Base-by-base conservation (phyloP, 2,888 invertebrate species). In the Apamea crenata region DNA sequence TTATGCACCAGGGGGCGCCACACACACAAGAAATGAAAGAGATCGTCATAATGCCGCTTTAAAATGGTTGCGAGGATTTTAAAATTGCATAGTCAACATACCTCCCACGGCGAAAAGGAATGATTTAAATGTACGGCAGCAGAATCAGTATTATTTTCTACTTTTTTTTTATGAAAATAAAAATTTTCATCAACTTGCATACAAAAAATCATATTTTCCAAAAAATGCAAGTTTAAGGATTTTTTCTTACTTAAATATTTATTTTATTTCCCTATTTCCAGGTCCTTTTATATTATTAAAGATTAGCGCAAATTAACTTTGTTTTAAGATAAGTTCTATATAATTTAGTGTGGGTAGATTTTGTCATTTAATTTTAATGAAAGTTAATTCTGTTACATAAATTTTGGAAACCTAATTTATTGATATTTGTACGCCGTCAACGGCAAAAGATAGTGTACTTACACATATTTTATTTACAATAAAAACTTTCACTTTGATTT, bases 1-100 rank as follows among this genome's bases (percentile, higher is more conserved):
- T 90, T 87, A 89, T 80, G 65, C 85, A 82, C 83, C 61, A 82
- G 81, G 84, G 87, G 87, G 84, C 83, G 83, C 77, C 82, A 80
- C 73, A 76, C 66, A 85, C 79, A 83, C 74, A 84, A 65, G 81
- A 79, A 83, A 89, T 85, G 84, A 87, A 82, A 86, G 74, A 81
- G 77, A 88, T 82, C 73, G 84, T 81, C 85, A 84, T 89, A 90
- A 90, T 88, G 87, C 85, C 86, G 86, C 78, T 87, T 87, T 86
- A 82, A 90, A 90, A 89, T 87, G 88, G 84, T 77, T 73, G 71
- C 53, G 61, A 74, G 85, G 85, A 82, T 82, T 89, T 83, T 74
- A 77, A 80, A 83, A 88, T 72, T 72, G 74, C 71, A 75, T 70
- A 53, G 61, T 77, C 40, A 72, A 72, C n/a, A n/a, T 44, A 76